Conservation (phyloP, 2,113 vertebrate species). For the Pimephales promelas region DNA sequence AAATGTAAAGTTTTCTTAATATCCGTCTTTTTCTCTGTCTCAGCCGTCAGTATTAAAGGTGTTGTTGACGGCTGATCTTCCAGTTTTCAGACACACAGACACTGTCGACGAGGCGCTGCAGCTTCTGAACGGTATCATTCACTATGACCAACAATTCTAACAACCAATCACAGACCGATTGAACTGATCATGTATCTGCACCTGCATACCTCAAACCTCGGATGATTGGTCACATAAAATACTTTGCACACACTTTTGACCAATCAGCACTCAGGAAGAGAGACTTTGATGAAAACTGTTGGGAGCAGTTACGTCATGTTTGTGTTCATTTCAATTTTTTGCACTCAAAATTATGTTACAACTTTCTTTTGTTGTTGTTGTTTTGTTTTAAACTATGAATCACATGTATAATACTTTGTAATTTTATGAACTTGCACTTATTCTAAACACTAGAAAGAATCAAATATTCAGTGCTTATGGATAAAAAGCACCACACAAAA, state of each 20-base stretch:
- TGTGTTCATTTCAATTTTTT: not conserved
- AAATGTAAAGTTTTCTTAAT: not conserved
- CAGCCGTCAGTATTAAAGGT: conserved; percentile 71
- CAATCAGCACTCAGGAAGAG: conserved; percentile 27
- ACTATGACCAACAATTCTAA: conserved; percentile 44
- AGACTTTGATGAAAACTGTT: not conserved
- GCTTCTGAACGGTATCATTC: conserved; percentile 39
- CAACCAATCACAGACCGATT: conserved; percentile 2
- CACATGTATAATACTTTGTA: not conserved
- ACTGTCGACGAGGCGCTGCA: conserved; percentile 68
- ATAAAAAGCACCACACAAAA: not conserved
- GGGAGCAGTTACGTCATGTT: not conserved
- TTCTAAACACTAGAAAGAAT: not conserved
- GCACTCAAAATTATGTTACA: not conserved
- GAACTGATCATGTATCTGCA: not conserved
- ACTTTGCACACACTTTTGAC: not conserved
- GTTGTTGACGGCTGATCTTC: conserved; percentile 70
- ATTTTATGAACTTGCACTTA: not conserved
- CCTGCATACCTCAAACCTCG: not conserved
- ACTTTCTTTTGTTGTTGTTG: not conserved
- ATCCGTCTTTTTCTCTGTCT: not conserved
- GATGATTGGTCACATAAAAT: not conserved
- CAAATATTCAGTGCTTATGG: not conserved
- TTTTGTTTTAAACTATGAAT: not conserved
- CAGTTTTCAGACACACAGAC: conserved; percentile 65